These are phyloP conservation scores for Thalassarche chlororhynchos DNA, from an alignment of 2,113 vertebrate genomes.

Conservation along the genomic window DNA sequence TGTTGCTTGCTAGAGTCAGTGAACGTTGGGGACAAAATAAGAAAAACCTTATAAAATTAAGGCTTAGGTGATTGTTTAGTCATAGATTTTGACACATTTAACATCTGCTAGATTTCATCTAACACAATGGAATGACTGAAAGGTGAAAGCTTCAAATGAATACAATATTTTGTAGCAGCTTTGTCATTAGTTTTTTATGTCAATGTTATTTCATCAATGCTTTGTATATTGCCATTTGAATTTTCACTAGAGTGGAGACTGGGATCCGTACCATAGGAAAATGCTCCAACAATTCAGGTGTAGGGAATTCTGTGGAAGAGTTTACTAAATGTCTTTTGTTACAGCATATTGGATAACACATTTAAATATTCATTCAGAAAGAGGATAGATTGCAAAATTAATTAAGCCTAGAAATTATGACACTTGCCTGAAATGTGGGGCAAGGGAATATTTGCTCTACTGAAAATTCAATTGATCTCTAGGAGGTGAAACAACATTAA, in stretches of 20 bases:
- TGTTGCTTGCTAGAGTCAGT: neutral
- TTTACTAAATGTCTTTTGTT: neutral
- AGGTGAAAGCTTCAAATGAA: neutral
- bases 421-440: neutral
- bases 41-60: neutral
- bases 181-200: neutral
- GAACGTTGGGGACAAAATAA: neutral
- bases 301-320: neutral
- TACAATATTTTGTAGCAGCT: neutral
- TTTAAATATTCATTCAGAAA: neutral
- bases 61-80: neutral
- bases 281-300: neutral
- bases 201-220: neutral
- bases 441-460: neutral
- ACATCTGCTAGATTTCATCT: neutral
- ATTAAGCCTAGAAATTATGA: neutral
- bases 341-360: neutral
- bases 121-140: neutral
- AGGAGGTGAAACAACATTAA: neutral
- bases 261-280: neutral
- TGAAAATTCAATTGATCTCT: neutral
- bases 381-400: neutral
- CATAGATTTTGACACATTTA: neutral
- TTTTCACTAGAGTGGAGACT: neutral
- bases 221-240: neutral